Base-by-base conservation (phyloP, 2,888 invertebrate species). In the Drosophila atroscutellata region DNA sequence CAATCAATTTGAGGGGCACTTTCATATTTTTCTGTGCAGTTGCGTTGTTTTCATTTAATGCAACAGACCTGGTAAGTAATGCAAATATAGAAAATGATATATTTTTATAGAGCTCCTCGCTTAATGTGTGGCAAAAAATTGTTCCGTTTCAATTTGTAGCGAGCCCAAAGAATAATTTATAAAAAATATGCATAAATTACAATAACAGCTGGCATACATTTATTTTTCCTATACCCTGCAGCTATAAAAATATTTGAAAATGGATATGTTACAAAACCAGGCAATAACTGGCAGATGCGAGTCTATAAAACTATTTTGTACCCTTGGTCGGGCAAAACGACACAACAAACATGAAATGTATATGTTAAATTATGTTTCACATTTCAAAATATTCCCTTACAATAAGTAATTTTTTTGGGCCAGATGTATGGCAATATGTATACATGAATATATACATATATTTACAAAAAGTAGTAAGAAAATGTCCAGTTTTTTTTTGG, bases 181-280 rank as follows among this genome's bases (percentile, higher is more conserved):
- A 77, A 61, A 83, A 86, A 69, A 75, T 78, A 74, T 77, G 85
- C 81, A 85, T 85, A 87, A 83, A 85, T 87, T 85, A 83, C 77
- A 83, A 85, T 81, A 87, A 74, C 85, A 85, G 75, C 76, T 85
- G 85, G 52, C 65, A 57, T 5, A 24, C 49, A 59, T 36, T 51
- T 32, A 11, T 37, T 60, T 15, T 54, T 30, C 15, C 13, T 18
- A 67, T 66, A 60, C 73, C 68, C 75, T 68, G 52, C 37, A 61
- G 26, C 24, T 18, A 36, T 20, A 28, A 49, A 56, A 52, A 39
- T 56, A 51, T 28, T 18, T 50, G 30, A 2, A 50, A 42, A 56
- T 51, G 50, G 39, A 36, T n/a, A 32, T 56, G 34, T 11, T 56
- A 20, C 6, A n/a, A 30, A 54, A 55, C 13, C 26, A 37, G 26